A percentile compares a stretch with the other conserved stretches of the same genome.
Conservation (phyloP, 2,888 invertebrate species). For the Uloborus plumipes region DNA sequence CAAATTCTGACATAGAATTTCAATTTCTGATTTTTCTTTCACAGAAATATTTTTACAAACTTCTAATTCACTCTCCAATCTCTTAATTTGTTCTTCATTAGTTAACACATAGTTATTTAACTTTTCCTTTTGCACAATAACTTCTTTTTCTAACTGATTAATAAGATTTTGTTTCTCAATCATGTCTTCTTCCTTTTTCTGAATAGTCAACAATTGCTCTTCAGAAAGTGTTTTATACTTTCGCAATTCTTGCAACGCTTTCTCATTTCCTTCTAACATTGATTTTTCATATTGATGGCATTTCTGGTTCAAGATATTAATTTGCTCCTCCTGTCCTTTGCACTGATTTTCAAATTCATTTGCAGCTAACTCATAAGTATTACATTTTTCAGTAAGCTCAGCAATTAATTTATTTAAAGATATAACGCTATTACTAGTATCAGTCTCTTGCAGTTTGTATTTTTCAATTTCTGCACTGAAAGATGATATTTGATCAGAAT, state of each 20-base stretch:
- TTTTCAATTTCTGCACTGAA: no score
- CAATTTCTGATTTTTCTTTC: conserved; percentile 12
- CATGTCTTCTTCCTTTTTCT: neutral
- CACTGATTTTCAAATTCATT: no score
- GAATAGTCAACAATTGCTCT: neutral
- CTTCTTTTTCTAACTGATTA: neutral
- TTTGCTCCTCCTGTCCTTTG: no score
- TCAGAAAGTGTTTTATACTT: conserved; percentile 1
- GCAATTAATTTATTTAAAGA: no score
- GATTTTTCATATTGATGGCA: no score
- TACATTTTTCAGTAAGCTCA: no score
- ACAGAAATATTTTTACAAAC: neutral
- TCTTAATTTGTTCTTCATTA: neutral
- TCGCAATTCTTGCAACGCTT: neutral
- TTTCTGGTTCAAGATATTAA: no score
- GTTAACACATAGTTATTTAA: conserved; percentile 1
- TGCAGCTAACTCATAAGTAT: no score
- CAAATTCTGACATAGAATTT: neutral
- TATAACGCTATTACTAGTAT: no score
- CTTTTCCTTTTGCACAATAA: neutral
- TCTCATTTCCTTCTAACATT: no score
- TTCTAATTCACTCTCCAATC: conserved; percentile 13
- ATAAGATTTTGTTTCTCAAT: neutral
- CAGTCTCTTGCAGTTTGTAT: no score
- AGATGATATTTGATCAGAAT: no score